phyloP scores from a whole-genome alignment of 2,113 vertebrate genomes.

The Menidia beryllina region DNA sequence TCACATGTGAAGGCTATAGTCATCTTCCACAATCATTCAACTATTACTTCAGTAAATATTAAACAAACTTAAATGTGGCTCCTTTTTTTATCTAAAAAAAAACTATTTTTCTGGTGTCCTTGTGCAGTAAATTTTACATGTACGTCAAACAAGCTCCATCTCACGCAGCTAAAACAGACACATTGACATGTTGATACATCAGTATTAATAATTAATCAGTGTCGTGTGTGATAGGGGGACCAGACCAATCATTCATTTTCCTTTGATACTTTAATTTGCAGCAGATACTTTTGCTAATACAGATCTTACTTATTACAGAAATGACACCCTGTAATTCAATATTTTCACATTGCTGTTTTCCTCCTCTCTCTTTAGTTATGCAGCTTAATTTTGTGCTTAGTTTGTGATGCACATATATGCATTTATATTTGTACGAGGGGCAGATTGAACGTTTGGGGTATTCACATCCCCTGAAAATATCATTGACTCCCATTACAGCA shows the following conservation, averaged over 20 bases:
- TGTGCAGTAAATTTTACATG: not conserved
- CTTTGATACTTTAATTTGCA: no score
- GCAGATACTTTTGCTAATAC: no score
- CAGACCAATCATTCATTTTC: no score
- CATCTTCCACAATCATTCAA: no score
- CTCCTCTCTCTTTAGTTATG: not conserved
- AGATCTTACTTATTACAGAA: no score
- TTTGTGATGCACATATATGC: not conserved
- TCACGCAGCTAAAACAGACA: not conserved
- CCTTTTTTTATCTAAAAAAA: not conserved
- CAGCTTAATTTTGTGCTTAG: not conserved
- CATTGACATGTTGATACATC: not conserved
- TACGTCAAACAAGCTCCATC: not conserved
- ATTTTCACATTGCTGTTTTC: not conserved
- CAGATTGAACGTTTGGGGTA: conserved; percentile 51
- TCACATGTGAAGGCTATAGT: not conserved
- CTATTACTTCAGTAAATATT: not conserved
- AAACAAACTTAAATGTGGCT: no score
- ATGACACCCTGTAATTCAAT: no score
- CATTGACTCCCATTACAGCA: conserved; percentile 72
- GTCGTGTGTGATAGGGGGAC: no score
- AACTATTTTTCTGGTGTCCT: not conserved
- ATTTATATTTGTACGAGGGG: conserved; percentile 25
- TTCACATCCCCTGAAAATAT: conserved; percentile 63
- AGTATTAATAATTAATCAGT: not conserved